Evolutionary conservation across 2,113 vertebrate genomes (phyloP), one percentile per base, ranked within the genome.

Genomic region (Neolamprologus caudopunctatus): DNA sequence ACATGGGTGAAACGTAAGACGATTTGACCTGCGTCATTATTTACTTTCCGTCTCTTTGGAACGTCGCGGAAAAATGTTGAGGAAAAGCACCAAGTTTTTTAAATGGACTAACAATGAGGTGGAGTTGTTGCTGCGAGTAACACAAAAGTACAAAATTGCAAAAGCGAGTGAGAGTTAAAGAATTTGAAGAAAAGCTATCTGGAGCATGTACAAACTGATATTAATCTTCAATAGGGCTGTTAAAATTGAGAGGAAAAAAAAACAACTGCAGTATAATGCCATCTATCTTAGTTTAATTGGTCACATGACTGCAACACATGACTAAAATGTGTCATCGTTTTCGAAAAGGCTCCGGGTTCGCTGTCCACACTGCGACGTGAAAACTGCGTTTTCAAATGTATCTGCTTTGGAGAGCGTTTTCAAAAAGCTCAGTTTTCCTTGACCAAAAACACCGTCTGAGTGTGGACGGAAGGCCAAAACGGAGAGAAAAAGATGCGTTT

Each of bases 1-100:
- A 19, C 58, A 33, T 33, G 58, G 28, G 16, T 61, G 58, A 33
- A 63, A 33, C 4, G 2, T 63, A 33, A 63, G 28, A 33, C 1
- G 1, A 33, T 63, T 19, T 7, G 58, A 63, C 58, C 58, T 33
- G 16, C 1, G 5, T 61, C 58, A 61, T 33, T 63, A 33, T 63
- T 19, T 63, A 19, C 28, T 63, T 63, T 33, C 28, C 1, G 4
- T 17, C 28, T 19, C 9, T 33, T 63, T 33, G 58, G 9, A 63
- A 63, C 16, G 0, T 63, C 1, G 2, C 0, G 1, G 9, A 4
- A 61, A 61, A 61, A 17, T 61, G 57, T 31, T 0, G 1, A 31
- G 57, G 57, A 61, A 31, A 58, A 31, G 14, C 55, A 4, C 26
- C 2, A 2, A 58, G 8, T 9, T 58, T 58, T 58, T 58, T 4